These are phyloP conservation scores for Budorcas taxicolor DNA, from an alignment of 2,113 vertebrate species.

Conservation along the genomic window DNA sequence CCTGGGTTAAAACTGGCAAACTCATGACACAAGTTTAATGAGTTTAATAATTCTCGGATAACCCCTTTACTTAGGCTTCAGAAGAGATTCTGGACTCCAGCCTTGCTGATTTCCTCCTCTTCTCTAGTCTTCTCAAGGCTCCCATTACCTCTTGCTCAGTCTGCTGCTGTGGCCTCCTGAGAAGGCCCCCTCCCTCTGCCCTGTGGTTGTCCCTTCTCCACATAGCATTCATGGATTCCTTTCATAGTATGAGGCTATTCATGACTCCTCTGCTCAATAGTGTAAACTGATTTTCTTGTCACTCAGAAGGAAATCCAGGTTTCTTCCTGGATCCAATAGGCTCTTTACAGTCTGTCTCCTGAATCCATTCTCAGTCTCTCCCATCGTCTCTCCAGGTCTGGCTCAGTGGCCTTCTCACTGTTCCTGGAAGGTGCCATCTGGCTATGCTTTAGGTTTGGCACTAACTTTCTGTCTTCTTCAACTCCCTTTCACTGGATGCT, in stretches of 20 bases:
- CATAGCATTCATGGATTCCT: too few species aligned
- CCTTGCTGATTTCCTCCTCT: too few species aligned
- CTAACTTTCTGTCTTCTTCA: neutral
- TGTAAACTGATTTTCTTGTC: neutral
- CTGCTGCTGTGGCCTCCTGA: fast-evolving
- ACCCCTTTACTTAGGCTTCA: neutral
- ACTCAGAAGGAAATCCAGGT: neutral
- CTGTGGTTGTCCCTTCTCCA: too few species aligned
- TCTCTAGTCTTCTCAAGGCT: too few species aligned
- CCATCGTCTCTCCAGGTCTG: neutral
- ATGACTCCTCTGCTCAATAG: neutral
- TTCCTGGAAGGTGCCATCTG: neutral
- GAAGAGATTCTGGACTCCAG: neutral
- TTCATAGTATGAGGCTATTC: neutral
- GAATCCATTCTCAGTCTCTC: neutral
- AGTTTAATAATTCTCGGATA: too few species aligned
- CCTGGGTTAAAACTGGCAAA: neutral
- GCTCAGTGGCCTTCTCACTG: neutral
- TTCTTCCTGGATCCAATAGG: neutral
- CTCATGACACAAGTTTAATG: neutral
- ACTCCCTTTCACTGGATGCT: neutral
- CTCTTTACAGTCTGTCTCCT: neutral
- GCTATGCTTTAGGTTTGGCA: neutral
- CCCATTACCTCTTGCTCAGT: fast-evolving
- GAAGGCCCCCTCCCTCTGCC: neutral